A percentile compares a stretch with the other conserved stretches of the same genome.
These are phyloP conservation scores for Aporrectodea caliginosa DNA, from an alignment of 1,140 invertebrate genomes.

Conservation along the genomic window DNA sequence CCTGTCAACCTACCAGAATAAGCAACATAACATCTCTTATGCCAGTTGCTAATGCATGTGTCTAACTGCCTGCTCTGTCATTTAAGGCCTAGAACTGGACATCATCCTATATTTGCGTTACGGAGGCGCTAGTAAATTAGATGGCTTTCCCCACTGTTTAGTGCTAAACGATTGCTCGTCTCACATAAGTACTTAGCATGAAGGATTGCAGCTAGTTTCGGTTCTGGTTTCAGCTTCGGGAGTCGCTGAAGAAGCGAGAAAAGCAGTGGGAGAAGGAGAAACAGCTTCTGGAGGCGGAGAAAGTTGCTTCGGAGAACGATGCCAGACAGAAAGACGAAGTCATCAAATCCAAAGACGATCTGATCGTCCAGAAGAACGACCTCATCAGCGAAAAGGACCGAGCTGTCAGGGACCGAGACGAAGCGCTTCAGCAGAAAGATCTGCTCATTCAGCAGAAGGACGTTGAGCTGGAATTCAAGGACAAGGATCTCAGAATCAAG, in stretches of 20 bases:
- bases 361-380: slow-evolving; percentile 27
- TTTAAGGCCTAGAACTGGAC: too few relatives aligned
- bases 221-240: not conserved
- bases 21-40: too few relatives aligned
- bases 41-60: too few relatives aligned
- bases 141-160: too few relatives aligned
- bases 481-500: slow-evolving; percentile 25
- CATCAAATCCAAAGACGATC: slow-evolving; percentile 25
- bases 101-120: too few relatives aligned
- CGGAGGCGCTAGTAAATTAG: too few relatives aligned
- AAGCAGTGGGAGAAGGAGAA: slow-evolving; percentile 23
- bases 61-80: too few relatives aligned
- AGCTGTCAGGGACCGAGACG: not conserved
- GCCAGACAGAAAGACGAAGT: slow-evolving; percentile 28
- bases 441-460: not conserved
- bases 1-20: too few relatives aligned
- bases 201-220: too few relatives aligned
- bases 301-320: slow-evolving; percentile 21
- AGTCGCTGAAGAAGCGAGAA: slow-evolving; percentile 3
- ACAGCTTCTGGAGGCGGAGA: slow-evolving; percentile 7
- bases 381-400: slow-evolving; percentile 22
- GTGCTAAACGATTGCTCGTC: too few relatives aligned
- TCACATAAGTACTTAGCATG: too few relatives aligned
- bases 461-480: slow-evolving; percentile 8
- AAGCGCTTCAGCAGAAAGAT: slow-evolving; percentile 24